Evolutionary conservation across 2,113 vertebrate genomes (phyloP).

Genomic region (Colaptes auratus): DNA sequence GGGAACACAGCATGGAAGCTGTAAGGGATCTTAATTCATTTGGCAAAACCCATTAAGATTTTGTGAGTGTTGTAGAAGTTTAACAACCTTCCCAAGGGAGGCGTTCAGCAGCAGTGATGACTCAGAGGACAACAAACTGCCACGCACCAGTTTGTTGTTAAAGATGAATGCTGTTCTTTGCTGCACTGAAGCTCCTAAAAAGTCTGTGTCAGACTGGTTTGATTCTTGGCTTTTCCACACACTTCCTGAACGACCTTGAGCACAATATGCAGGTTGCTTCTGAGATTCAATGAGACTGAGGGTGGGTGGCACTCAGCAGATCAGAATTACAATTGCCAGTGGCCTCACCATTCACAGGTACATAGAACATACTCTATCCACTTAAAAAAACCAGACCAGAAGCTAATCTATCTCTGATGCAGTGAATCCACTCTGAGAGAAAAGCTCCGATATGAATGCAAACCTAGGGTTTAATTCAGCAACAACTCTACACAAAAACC

Average conservation of each 20-base stretch:
- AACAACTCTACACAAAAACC: not conserved
- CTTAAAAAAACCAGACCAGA: not conserved
- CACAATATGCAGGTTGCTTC: not conserved
- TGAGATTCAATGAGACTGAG: not conserved
- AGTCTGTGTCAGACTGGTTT: not conserved
- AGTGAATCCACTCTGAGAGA: not conserved
- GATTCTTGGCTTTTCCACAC: not conserved
- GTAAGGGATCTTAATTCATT: constrained; percentile 43
- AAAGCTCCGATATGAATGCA: not conserved
- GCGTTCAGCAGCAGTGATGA: not conserved
- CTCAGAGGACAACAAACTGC: not conserved
- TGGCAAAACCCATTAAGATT: constrained; percentile 16
- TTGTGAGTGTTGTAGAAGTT: constrained; percentile 30
- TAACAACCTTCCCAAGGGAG: constrained; percentile 13
- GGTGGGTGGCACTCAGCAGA: not conserved
- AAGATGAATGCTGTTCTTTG: not conserved
- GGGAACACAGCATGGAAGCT: not conserved
- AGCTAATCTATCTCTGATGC: not conserved
- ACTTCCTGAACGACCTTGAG: not conserved
- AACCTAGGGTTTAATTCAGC: not conserved
- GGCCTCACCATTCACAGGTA: not conserved
- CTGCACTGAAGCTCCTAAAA: not conserved
- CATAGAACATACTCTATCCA: not conserved
- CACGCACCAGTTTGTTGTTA: not conserved
- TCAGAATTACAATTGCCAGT: not conserved